These are phyloP conservation scores for Pseudococcus longispinus DNA, from an alignment of 2,888 invertebrate species.

Conservation along the genomic window DNA sequence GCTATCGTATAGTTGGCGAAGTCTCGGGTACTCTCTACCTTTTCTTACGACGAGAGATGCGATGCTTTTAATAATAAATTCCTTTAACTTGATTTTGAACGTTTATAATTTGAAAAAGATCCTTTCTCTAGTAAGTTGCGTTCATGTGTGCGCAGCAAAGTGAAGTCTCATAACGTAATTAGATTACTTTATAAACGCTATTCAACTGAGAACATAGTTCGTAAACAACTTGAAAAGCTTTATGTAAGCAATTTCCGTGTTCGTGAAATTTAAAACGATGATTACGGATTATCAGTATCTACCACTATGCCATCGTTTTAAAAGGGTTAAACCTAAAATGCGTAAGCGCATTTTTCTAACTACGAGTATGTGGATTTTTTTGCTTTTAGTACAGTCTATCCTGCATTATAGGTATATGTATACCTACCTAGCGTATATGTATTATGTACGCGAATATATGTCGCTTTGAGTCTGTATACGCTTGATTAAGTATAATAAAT, in stretches of 20 bases:
- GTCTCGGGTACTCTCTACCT: background rate
- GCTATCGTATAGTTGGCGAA: slow-evolving; percentile 2
- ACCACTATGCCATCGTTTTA: background rate
- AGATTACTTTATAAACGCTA: slow-evolving; percentile 42
- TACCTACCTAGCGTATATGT: background rate
- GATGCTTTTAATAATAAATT: slow-evolving; percentile 45
- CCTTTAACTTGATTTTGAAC: slow-evolving; percentile 42
- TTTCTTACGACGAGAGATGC: slow-evolving; percentile 32
- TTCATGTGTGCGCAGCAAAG: slow-evolving; percentile 33
- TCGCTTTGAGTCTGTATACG: background rate
- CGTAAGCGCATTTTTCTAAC: background rate
- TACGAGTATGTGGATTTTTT: background rate
- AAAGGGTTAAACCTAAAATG: slow-evolving; percentile 24
- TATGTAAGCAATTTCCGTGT: slow-evolving; percentile 35
- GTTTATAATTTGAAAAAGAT: slow-evolving; percentile 39
- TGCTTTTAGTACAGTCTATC: background rate
- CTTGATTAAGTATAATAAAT: background rate
- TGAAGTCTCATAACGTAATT: slow-evolving; percentile 42
- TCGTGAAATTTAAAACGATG: slow-evolving; percentile 43
- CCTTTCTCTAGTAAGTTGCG: slow-evolving; percentile 31
- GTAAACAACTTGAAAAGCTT: slow-evolving; percentile 40
- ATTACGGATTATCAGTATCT: slow-evolving; percentile 39
- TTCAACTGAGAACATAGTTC: slow-evolving; percentile 39
- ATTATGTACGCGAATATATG: background rate
- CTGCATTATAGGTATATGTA: background rate